phyloP scores from a whole-genome alignment of 2,797 vertebrate species.

The Alca torda region DNA sequence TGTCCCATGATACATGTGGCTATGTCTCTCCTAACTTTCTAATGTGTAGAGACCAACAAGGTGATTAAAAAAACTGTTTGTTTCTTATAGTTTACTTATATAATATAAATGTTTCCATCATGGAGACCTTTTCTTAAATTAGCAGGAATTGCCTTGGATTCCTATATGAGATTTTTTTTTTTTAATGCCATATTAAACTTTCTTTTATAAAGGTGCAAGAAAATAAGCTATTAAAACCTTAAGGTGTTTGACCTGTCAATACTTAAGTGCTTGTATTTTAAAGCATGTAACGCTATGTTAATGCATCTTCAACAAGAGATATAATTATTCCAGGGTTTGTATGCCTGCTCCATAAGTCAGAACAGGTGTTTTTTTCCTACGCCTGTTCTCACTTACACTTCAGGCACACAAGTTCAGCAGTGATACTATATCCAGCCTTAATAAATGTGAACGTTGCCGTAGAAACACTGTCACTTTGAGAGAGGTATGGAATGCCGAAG shows the following conservation, averaged over 20 bases:
- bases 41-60: neutral
- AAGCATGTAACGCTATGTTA: neutral
- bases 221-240: neutral
- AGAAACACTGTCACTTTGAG: conserved; percentile 39
- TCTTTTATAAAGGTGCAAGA: neutral
- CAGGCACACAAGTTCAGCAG: neutral
- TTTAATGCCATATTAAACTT: neutral
- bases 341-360: conserved; percentile 2
- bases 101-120: neutral
- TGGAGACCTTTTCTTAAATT: neutral
- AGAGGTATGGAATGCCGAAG: neutral
- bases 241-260: neutral
- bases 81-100: neutral
- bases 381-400: conserved; percentile 40
- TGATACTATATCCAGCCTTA: conserved; percentile 25
- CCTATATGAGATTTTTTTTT: neutral
- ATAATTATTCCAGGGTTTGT: neutral
- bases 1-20: neutral
- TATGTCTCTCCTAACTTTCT: neutral
- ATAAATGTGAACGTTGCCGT: conserved; percentile 43
- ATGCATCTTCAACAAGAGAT: neutral
- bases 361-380: conserved; percentile 35
- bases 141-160: neutral
- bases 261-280: neutral
- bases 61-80: neutral